Base-by-base conservation (phyloP, 1,140 invertebrate species). In the Glossosoma conforme region DNA sequence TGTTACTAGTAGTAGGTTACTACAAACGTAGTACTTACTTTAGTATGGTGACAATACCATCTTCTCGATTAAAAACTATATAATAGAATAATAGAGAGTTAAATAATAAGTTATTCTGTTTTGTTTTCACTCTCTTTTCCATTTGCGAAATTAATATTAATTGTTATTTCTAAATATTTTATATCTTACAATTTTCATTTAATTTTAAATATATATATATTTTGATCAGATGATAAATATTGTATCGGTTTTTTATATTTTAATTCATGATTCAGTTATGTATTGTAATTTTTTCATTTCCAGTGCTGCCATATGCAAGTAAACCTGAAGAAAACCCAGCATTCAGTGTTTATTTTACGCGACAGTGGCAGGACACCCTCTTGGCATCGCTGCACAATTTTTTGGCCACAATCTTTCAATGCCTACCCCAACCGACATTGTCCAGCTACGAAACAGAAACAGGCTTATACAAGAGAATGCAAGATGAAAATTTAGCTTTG, bases 331-430 rank as follows among this genome's bases (percentile, higher is more conserved):
- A 95, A 61, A 90, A 91, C 67, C 81, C 85, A 24, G 80, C 78
- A 37, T 98, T 94, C 71, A 80, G 85, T 15, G 79, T 93, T 24
- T 91, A 93, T 66, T 98, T 97, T 67, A 91, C 86, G 21, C 84
- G 87, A 54, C 87, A 91, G 47, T 98, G 93, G 93, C 93, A 97
- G 65, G 94, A 97, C 63, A 95, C 90, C 32, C 82, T 95, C 61
- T 68, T 93, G 30, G 80, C 97, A n/a, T 96, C 93, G 0, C 72
- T 98, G 15, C 89, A 95, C 64, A 98, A 98, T 71, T 91, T 97
- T 62, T 74, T 98, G 25, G 86, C 92, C 17, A 89, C 91, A 22
- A 84, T 95, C 36, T 93, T 89, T 63, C 87, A 91, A 72, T 89
- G 85, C 63, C 85, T 89, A 79, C 88, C 84, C 20, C 81, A 84